Evolutionary conservation across 2,888 invertebrate genomes (phyloP).

Genomic region (Hofmannophila pseudospretella): DNA sequence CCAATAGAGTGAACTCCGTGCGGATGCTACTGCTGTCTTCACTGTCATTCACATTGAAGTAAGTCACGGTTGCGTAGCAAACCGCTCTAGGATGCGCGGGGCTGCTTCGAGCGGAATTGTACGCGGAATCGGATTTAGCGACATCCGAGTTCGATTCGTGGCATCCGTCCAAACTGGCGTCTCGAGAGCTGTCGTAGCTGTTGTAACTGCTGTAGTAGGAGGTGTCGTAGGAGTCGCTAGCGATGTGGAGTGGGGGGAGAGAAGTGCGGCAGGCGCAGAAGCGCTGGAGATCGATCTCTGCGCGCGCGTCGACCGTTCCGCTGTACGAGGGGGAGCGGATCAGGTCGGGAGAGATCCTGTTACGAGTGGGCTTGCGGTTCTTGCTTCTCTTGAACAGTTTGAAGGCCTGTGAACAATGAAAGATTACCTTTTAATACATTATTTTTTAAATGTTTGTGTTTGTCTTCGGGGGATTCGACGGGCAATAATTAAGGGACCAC

Average conservation of each 20-base stretch:
- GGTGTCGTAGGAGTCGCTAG: conserved; percentile 38
- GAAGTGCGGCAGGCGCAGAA: conserved; percentile 65
- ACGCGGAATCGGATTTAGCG: conserved; percentile 60
- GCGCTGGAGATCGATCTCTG: conserved; percentile 57
- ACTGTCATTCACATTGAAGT: conserved; percentile 66
- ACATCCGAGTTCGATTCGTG: conserved; percentile 38
- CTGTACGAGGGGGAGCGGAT: conserved; percentile 58
- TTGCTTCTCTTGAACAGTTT: conserved; percentile 64
- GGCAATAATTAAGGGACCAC: too few relatives aligned
- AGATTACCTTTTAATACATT: conserved; percentile 2
- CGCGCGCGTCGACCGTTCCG: conserved; percentile 63
- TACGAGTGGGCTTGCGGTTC: conserved; percentile 47
- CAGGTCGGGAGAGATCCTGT: conserved; percentile 58
- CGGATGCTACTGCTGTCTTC: conserved; percentile 67
- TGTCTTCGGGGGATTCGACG: too few relatives aligned
- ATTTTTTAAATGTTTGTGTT: too few relatives aligned
- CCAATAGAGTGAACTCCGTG: conserved; percentile 65
- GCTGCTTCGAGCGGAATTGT: conserved; percentile 60
- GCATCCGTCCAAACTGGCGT: conserved; percentile 49
- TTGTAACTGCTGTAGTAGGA: conserved; percentile 54
- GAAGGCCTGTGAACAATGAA: conserved; percentile 57
- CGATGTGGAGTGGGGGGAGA: conserved; percentile 38
- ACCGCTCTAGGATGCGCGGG: conserved; percentile 32
- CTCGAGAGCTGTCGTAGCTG: conserved; percentile 52
- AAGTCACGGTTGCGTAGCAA: conserved; percentile 65